Evolutionary conservation across 2,888 invertebrate species (phyloP).

Genomic region (Opisthograptis luteolata): DNA sequence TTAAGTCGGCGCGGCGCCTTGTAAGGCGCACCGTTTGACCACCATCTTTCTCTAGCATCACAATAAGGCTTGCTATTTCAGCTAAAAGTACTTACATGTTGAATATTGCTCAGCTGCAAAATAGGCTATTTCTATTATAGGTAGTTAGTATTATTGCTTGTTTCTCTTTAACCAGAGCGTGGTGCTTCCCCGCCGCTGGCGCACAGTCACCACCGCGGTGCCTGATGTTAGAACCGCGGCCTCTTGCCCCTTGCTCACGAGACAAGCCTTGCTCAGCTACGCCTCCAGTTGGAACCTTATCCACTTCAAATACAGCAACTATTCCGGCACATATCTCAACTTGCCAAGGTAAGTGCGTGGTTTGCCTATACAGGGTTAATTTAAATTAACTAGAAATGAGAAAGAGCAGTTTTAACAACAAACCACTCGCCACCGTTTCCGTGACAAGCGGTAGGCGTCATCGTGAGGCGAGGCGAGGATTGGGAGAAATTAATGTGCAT

Average conservation of each 20-base stretch:
- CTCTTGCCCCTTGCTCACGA: constrained; percentile 82
- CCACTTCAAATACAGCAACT: constrained; percentile 95
- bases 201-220: constrained; percentile 88
- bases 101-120: no score
- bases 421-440: neutral
- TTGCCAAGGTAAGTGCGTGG: constrained; percentile 90
- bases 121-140: neutral
- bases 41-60: no score
- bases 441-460: no score
- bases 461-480: no score
- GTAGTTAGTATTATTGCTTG: neutral
- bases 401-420: no score
- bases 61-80: no score
- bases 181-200: constrained; percentile 90
- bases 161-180: constrained; percentile 85
- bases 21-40: no score
- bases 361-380: no score
- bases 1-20: no score
- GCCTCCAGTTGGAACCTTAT: constrained; percentile 95
- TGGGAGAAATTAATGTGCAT: no score
- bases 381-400: no score
- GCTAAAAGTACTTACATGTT: no score
- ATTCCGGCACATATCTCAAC: constrained; percentile 94
- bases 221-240: constrained; percentile 82
- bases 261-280: constrained; percentile 88